Evolutionary conservation across 2,888 invertebrate species (phyloP).

Genomic region (Perizoma affinitatum): DNA sequence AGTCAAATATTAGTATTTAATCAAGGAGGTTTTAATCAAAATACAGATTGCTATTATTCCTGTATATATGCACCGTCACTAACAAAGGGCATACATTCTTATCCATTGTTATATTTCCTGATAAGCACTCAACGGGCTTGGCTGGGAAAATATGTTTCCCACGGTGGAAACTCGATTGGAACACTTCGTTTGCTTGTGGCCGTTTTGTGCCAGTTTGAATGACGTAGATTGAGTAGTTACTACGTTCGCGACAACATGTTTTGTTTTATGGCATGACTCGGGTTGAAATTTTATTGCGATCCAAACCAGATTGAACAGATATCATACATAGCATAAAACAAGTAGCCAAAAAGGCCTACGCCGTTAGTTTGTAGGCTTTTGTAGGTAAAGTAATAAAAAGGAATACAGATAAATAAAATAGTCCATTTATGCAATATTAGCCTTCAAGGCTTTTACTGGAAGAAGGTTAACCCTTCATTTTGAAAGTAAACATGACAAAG

Average conservation of each 20-base stretch:
- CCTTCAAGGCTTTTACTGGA: neutral
- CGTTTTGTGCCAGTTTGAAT: slow-evolving; percentile 8
- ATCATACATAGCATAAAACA: neutral
- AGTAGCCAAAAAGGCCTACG: slow-evolving; percentile 6
- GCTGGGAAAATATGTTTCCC: slow-evolving; percentile 33
- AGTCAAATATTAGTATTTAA: too few relatives aligned
- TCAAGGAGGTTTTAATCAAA: neutral
- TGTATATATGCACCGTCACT: slow-evolving; percentile 12
- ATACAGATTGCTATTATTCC: slow-evolving; percentile 6
- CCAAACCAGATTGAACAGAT: neutral
- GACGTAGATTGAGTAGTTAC: neutral
- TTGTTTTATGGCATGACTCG: neutral
- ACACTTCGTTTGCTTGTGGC: slow-evolving; percentile 9
- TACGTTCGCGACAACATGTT: neutral
- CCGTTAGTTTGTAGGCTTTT: slow-evolving; percentile 1
- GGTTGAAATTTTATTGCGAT: neutral
- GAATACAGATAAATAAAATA: slow-evolving; percentile 2
- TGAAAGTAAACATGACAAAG: slow-evolving; percentile 16
- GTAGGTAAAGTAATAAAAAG: slow-evolving; percentile 10
- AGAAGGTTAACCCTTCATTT: too few relatives aligned
- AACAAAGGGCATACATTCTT: slow-evolving; percentile 24
- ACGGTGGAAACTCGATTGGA: slow-evolving; percentile 22
- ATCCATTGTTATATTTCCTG: slow-evolving; percentile 27
- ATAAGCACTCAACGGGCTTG: slow-evolving; percentile 23
- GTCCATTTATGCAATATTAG: slow-evolving; percentile 4